Evolutionary conservation across 2,888 invertebrate species (phyloP), one percentile per base, ranked within the genome.

Genomic region (Emmelina monodactyla): DNA sequence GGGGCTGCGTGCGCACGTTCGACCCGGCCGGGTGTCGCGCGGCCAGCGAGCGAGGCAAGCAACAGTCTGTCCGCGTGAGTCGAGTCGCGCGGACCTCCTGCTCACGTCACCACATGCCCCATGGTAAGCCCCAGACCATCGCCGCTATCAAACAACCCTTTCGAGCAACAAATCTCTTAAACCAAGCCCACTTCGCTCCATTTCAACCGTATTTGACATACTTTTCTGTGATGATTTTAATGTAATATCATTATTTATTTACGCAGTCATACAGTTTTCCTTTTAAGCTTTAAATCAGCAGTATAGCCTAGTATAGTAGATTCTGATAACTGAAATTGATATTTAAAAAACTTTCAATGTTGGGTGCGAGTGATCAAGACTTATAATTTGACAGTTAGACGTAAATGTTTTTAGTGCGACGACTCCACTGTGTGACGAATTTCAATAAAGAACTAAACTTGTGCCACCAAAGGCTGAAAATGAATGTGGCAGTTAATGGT

Each of bases 21-120:
- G 53, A 9, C 37, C 34, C 30, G 40, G 29, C 14, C 25, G 25
- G n/a, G n/a, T n/a, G n/a, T 14, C 10, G 53, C 67, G 70, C 62
- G 70, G 70, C 62, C 62, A n/a, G n/a, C n/a, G n/a, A n/a, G n/a
- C 25, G 9, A 3, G 6, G 56, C 49, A 57, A 71, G 76, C 76
- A 78, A 78, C 76, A 78, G 76, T 78, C 72, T 75, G 75, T 64
- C 67, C 68, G 66, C 65, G 75, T 67, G 67, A 62, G 67, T 71
- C 70, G 59, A 44, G 58, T 60, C 55, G 56, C 58, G 61, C 67
- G 55, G 59, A 55, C 57, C 58, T 58, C 50, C 55, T 47, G 50
- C 50, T 52, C 51, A 50, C 62, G 55, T 49, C 56, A 60, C 66
- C 57, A 45, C 60, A 75, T 76, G 73, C 57, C 64, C 57, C 59